phyloP scores from a whole-genome alignment of 92 coral and sea anemone genomes.

The Umimayanthus kanabou region DNA sequence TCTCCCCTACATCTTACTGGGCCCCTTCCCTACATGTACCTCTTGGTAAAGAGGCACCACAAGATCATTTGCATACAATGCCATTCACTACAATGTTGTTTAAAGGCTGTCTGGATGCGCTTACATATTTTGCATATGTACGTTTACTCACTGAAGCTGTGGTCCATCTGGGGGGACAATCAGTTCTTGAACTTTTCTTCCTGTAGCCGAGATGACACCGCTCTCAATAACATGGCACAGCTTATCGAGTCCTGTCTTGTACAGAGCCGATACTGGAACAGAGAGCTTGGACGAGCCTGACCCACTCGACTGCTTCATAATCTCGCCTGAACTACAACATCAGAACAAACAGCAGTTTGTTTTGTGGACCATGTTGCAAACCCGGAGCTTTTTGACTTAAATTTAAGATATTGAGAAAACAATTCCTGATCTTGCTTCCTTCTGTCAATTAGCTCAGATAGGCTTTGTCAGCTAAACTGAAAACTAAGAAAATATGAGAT shows the following conservation, averaged over 20 bases:
- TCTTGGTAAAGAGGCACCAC: not conserved
- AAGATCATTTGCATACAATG: not conserved
- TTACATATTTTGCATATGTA: not conserved
- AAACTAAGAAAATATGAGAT: no score
- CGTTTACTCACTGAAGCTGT: slow-evolving; percentile 73
- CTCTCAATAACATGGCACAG: slow-evolving; percentile 70
- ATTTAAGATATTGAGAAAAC: no score
- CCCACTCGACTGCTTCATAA: not conserved
- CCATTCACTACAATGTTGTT: not conserved
- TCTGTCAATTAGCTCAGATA: no score
- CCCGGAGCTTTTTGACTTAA: no score
- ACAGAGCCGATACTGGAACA: slow-evolving; percentile 67
- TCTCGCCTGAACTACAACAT: slow-evolving; percentile 29
- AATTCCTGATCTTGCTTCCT: no score
- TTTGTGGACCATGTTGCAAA: not conserved
- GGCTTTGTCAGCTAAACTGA: no score
- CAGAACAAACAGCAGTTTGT: not conserved
- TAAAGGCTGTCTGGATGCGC: not conserved
- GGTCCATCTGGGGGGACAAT: slow-evolving; percentile 93
- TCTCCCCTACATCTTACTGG: no score
- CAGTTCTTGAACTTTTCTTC: slow-evolving; percentile 68
- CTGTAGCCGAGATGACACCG: slow-evolving; percentile 78
- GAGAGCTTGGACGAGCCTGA: slow-evolving; percentile 9
- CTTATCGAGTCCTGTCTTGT: slow-evolving; percentile 77
- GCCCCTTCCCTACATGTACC: not conserved